Evolutionary conservation across 2,113 vertebrate genomes (phyloP), one percentile per base, ranked within the genome.

Genomic region (Zapus hudsonius): DNA sequence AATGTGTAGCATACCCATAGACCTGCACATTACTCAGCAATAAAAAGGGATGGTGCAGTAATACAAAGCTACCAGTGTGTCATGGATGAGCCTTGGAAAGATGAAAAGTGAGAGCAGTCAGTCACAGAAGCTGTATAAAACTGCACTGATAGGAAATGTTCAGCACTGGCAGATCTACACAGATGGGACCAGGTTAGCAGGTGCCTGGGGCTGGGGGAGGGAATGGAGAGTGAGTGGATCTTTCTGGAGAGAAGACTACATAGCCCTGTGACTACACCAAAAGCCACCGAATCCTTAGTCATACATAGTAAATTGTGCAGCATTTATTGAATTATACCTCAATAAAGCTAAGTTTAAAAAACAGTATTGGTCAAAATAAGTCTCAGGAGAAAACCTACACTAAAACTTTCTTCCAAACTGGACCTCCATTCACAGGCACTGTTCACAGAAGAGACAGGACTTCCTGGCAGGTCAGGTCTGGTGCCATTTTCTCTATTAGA

Each of bases 291-390:
- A 70, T 3, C 59, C 52, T 74, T 66, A 79, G 69, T 38, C 55
- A 33, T 59, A 70, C 78, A 66, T 40, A 59, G 5, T 80, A 27
- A 81, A 63, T 11, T 79, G 3, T 23, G 72, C 6, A 0, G 0
- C 31, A 33, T 38, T 8, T n/a, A n/a, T n/a, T 52, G 25, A 92
- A 80, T 59, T 64, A 38, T 33, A 55, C n/a, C 36, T 90, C 31
- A 87, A 94, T 44, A 83, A 76, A 95, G 25, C 59, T 40, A 4
- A 59, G 66, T 84, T 83, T 67, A 66, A 44, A 78, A 89, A 27
- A 52, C 55, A 88, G 40, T 52, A 67, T n/a, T 22, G 59, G 67
- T 85, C 47, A 85, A 44, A 82, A 79, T 44, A 64, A 57, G 52
- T 42, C 81, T 61, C 38, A 72, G 36, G 52, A 66, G 44, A 94